Conservation (phyloP, 2,113 vertebrate genomes). For the Rostratula benghalensis region DNA sequence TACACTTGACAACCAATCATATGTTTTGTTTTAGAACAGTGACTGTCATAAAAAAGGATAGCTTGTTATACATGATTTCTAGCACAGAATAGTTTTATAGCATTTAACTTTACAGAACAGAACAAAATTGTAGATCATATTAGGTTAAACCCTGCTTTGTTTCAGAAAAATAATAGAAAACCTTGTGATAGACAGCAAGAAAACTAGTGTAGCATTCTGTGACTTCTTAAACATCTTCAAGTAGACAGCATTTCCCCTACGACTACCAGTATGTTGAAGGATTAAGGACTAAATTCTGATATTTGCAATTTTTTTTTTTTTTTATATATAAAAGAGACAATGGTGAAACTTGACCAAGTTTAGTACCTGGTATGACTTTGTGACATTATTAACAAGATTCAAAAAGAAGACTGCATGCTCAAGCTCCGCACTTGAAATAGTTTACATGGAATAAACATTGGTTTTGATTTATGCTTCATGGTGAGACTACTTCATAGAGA, state of each 20-base stretch:
- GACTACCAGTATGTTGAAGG: not conserved
- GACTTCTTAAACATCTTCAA: not conserved
- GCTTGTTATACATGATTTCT: not conserved
- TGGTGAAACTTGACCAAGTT: not conserved
- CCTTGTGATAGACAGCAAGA: not conserved
- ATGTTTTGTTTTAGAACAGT: not conserved
- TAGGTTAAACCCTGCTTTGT: not conserved
- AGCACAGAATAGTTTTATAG: not conserved
- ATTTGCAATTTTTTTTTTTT: not conserved
- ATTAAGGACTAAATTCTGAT: not conserved
- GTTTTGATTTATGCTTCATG: not conserved
- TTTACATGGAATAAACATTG: not conserved
- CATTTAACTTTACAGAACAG: not conserved
- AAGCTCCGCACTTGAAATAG: not conserved
- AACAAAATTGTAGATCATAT: not conserved
- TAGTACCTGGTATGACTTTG: not conserved
- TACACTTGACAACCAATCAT: not conserved
- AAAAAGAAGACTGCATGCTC: not conserved
- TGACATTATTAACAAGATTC: not conserved
- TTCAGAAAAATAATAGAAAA: not conserved
- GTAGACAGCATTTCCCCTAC: not conserved
- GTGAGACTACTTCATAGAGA: not conserved
- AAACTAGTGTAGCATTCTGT: not conserved
- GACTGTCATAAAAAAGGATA: not conserved
- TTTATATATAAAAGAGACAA: not conserved